Evolutionary conservation across 2,888 invertebrate genomes (phyloP).

Genomic region (Lissocephala sabroskyi): DNA sequence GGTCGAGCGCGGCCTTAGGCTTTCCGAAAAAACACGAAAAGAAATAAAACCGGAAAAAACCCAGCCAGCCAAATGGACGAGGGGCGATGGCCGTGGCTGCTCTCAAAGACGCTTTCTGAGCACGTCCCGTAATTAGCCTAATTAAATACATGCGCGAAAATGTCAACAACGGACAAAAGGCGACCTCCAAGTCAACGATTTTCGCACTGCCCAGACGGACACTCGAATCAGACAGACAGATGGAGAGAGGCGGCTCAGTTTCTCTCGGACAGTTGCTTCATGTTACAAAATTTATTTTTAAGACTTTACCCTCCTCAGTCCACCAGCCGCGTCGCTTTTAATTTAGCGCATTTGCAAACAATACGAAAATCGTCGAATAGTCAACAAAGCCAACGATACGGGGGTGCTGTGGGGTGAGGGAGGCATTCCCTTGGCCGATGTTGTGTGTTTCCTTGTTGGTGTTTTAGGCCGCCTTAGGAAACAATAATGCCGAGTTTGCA

Average conservation of each 20-base stretch:
- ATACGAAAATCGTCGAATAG: conserved; percentile 47
- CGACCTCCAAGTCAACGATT: conserved; percentile 9
- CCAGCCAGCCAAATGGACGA: neutral
- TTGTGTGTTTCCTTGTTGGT: conserved; percentile 46
- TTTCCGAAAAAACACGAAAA: neutral
- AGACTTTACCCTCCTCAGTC: conserved; percentile 14
- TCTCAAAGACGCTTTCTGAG: conserved; percentile 21
- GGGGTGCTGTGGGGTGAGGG: conserved; percentile 18
- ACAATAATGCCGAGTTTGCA: conserved; percentile 68
- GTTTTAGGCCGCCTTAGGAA: conserved; percentile 59
- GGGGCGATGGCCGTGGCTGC: no score
- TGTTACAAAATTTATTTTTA: conserved; percentile 20
- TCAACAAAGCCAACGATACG: conserved; percentile 50
- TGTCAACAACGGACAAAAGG: conserved; percentile 22
- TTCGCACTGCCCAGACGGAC: no score
- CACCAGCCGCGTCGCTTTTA: no score
- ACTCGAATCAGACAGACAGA: conserved; percentile 10
- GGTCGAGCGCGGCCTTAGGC: conserved; percentile 17
- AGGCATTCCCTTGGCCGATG: conserved; percentile 6
- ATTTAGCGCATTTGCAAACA: conserved; percentile 58
- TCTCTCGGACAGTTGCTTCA: no score
- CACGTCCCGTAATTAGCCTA: conserved; percentile 68
- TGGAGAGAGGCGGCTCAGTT: no score
- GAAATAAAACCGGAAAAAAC: neutral
- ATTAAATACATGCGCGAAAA: conserved; percentile 64